These are phyloP conservation scores for Strigamia maritima DNA, from an alignment of 2,888 invertebrate genomes.

Conservation along the genomic window DNA sequence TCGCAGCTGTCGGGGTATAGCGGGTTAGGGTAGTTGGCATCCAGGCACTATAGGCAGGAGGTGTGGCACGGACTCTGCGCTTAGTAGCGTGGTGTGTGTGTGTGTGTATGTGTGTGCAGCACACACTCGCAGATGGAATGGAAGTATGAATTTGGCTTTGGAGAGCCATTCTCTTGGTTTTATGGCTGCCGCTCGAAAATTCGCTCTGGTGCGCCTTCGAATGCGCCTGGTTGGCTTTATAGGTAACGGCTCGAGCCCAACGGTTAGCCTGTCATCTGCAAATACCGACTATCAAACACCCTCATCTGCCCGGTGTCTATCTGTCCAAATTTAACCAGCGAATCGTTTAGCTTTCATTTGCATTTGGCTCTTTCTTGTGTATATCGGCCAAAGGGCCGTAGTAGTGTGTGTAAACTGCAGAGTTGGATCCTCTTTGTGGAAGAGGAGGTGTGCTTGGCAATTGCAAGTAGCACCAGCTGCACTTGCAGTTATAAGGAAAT, in stretches of 20 bases:
- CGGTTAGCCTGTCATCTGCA: slow-evolving; percentile 19
- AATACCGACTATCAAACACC: neutral
- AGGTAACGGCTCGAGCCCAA: slow-evolving; percentile 15
- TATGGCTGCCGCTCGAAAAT: slow-evolving; percentile 16
- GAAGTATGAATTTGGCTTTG: slow-evolving; percentile 17
- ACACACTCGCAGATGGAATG: slow-evolving; percentile 7
- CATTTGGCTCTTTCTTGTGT: neutral
- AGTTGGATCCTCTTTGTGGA: neutral
- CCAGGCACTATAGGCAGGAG: neutral
- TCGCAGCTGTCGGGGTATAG: neutral
- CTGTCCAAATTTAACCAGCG: neutral
- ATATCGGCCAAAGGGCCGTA: neutral
- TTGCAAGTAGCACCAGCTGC: slow-evolving; percentile 17
- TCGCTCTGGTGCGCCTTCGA: neutral
- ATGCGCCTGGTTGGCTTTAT: slow-evolving; percentile 16
- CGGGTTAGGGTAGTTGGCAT: neutral
- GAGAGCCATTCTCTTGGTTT: slow-evolving; percentile 16
- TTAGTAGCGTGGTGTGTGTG: neutral
- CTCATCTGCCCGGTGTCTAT: neutral
- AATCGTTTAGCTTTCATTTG: slow-evolving; percentile 23
- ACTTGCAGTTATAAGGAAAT: neutral
- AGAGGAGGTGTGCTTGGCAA: neutral
- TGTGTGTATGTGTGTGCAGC: neutral
- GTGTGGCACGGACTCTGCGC: neutral
- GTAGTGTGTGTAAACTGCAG: neutral